These are phyloP conservation scores for Lapara coniferarum DNA, from an alignment of 2,888 invertebrate species.

Conservation along the genomic window DNA sequence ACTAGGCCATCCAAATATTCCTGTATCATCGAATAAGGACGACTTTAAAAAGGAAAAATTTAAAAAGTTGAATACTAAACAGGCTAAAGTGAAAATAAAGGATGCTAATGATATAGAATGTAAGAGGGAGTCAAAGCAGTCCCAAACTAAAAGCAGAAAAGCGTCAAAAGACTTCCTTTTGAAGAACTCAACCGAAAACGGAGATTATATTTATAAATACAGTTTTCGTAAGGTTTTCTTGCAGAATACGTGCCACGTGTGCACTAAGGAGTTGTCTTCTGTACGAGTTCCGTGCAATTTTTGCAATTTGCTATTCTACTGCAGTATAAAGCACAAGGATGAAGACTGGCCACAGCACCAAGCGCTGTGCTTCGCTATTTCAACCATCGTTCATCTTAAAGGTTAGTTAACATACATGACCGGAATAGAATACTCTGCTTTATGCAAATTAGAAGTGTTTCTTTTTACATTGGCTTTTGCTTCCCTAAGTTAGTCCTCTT, in stretches of 20 bases:
- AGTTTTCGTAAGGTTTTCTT: slow-evolving; percentile 86
- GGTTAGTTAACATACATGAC: slow-evolving; percentile 54
- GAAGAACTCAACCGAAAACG: slow-evolving; percentile 54
- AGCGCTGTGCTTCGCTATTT: slow-evolving; percentile 84
- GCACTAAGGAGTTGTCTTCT: slow-evolving; percentile 67
- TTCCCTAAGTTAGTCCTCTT: too few relatives aligned
- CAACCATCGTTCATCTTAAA: slow-evolving; percentile 81
- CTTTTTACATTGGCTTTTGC: too few relatives aligned
- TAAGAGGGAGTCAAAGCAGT: slow-evolving; percentile 56
- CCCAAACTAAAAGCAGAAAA: slow-evolving; percentile 53
- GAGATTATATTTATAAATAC: slow-evolving; percentile 85
- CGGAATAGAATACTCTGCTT: too few relatives aligned
- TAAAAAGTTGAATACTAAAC: slow-evolving; percentile 69
- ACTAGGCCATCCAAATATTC: slow-evolving; percentile 79
- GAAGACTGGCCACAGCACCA: slow-evolving; percentile 84
- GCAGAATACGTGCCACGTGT: slow-evolving; percentile 83
- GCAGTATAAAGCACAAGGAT: slow-evolving; percentile 84
- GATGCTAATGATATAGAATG: slow-evolving; percentile 62
- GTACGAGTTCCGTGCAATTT: slow-evolving; percentile 65
- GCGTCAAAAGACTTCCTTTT: slow-evolving; percentile 17
- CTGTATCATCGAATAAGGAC: slow-evolving; percentile 80
- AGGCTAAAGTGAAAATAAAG: slow-evolving; percentile 75
- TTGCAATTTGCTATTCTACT: slow-evolving; percentile 87
- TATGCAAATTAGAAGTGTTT: too few relatives aligned
- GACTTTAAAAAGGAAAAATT: slow-evolving; percentile 81